A percentile compares a stretch with the other conserved stretches of the same genome.
phyloP scores from a whole-genome alignment of 2,113 vertebrate species.

The Carassius auratus region DNA sequence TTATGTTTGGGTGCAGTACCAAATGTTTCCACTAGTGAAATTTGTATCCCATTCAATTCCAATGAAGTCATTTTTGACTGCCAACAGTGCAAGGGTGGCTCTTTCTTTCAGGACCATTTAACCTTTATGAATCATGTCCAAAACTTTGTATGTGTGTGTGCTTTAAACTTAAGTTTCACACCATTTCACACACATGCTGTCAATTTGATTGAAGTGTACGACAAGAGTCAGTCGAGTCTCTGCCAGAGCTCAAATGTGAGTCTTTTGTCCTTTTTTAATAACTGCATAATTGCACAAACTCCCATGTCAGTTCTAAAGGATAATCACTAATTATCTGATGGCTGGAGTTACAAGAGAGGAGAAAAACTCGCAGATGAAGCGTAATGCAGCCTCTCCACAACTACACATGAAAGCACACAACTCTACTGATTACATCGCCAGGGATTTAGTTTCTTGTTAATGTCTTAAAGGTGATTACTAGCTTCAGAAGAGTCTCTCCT shows the following conservation, averaged over 20 bases:
- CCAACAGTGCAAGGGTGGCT: no score
- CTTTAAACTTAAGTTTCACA: no score
- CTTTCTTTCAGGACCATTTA: no score
- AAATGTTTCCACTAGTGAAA: no score
- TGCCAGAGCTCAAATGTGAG: conserved; percentile 60
- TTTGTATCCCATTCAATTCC: no score
- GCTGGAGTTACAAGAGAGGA: conserved; percentile 55
- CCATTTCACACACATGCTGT: conserved; percentile 12
- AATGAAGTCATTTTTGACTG: no score
- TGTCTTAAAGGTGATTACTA: not conserved
- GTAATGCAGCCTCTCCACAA: conserved; percentile 42
- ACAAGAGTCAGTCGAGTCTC: conserved; percentile 40
- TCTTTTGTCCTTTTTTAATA: conserved; percentile 72
- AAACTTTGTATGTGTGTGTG: no score
- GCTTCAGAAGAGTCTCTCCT: not conserved
- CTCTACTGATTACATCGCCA: not conserved
- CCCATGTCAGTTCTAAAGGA: conserved; percentile 68
- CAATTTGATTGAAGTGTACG: conserved; percentile 38
- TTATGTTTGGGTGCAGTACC: no score
- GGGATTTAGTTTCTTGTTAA: conserved; percentile 31
- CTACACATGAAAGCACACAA: not conserved
- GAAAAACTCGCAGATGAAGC: conserved; percentile 42
- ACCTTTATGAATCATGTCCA: no score
- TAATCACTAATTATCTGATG: conserved; percentile 66
- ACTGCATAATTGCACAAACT: conserved; percentile 69